Evolutionary conservation across 2,797 vertebrate genomes (phyloP).

Genomic region (Halcyon badia): DNA sequence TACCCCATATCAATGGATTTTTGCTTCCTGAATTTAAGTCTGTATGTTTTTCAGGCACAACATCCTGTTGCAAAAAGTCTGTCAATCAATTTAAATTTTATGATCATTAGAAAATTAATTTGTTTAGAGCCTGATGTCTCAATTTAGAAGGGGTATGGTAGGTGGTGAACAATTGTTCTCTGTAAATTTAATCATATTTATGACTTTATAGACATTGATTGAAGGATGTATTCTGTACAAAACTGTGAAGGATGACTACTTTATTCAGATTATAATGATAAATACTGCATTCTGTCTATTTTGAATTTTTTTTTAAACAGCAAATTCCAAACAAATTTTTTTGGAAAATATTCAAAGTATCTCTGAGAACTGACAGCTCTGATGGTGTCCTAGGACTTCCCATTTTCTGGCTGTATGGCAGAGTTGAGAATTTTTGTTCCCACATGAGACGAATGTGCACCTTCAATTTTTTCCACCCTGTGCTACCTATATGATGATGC

Average conservation of each 20-base stretch:
- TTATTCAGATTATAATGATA: neutral
- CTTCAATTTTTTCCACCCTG: neutral
- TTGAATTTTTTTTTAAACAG: neutral
- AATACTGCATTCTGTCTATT: neutral
- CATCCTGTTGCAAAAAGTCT: neutral
- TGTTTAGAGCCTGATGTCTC: neutral
- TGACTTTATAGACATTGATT: neutral
- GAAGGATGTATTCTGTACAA: neutral
- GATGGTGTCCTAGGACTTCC: neutral
- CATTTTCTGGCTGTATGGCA: neutral
- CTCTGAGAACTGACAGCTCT: neutral
- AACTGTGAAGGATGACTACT: neutral
- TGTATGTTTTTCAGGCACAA: neutral
- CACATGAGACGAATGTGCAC: neutral
- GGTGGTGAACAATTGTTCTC: neutral
- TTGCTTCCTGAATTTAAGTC: neutral
- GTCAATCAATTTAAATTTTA: neutral
- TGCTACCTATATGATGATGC: neutral
- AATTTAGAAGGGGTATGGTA: neutral
- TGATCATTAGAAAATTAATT: neutral
- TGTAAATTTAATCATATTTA: neutral
- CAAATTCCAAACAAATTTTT: neutral
- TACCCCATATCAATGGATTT: neutral
- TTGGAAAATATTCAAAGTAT: neutral
- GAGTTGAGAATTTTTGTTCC: neutral